Evolutionary conservation across 2,113 vertebrate species (phyloP), one percentile per base, ranked within the genome.

Genomic region (Poeciliopsis prolifica): DNA sequence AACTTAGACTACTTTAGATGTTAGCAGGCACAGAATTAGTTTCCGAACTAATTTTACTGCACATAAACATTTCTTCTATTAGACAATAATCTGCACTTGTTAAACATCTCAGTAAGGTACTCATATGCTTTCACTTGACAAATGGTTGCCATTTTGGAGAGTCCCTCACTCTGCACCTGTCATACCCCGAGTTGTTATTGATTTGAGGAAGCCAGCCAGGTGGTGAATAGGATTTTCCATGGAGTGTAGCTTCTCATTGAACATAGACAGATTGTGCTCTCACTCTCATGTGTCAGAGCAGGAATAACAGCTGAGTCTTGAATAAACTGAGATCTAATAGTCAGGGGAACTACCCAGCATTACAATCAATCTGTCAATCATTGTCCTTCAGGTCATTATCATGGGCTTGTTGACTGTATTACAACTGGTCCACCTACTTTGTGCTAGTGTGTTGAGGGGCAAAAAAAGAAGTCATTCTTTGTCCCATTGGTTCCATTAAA

Each of bases 401-500:
- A 68, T 76, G 81, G 54, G 87, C 73, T 86, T 75, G 28, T 78
- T 77, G 81, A 65, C 24, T 58, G 63, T 40, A 22, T 66, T 30
- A 26, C 28, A 29, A 66, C 3, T 37, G 37, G 26, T 65, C 42
- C 17, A 6, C 37, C 35, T 79, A 35, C 70, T 15, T 80, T 78
- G 30, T 68, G 40, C 48, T 60, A 61, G 5, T 68, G 71, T 9
- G 24, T 61, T 12, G 33, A 26, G 54, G 70, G 61, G 73, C 35
- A 9, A 54, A 70, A 22, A 60, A 24, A 48, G 51, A 69, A 75
- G 26, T 62, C 14, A 3, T 42, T 44, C 37, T 35, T 40, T 66
- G 83, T 92, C 91, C 90, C 92, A 86, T 78, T 89, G 88, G 92
- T 77, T 91, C 89, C 82, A 92, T 93, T 92, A 93, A 92, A 93